Base-by-base conservation (phyloP, 2,113 vertebrate genomes). In the Coturnix japonica region DNA sequence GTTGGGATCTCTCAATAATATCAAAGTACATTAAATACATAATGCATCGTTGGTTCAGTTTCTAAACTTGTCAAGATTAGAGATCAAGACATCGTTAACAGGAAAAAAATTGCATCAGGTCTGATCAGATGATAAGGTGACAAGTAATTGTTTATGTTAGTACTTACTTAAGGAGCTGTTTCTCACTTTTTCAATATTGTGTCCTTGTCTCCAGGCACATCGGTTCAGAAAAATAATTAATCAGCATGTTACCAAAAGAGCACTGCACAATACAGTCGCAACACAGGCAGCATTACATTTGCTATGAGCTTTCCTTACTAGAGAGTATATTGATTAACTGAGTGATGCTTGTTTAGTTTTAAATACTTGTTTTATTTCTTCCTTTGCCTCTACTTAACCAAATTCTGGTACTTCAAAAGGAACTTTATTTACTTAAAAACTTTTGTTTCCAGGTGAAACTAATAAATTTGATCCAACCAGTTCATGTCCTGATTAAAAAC, bases 361-460 rank as follows among this genome's bases (percentile, higher is more conserved):
- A 10, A 73, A 66, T 13, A 41, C 1, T 43, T 33, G n/a, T 94
- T 70, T 39, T 30, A 43, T 60, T 75, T 46, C 81, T 64, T 18
- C 14, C 13, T 56, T n/a, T 60, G 11, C 4, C 6, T 73, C 79
- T 91, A 54, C 11, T 53, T 30, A 49, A 30, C 22, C 25, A 85
- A 57, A 64, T n/a, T 54, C 57, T 51, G 46, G 51, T 73, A 64
- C 26, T 87, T 95, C 71, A 91, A 87, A 81, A 95, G 71, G 73
- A 53, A 77, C 66, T 73, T 66, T 79, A 63, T 7, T 74, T 59
- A 73, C 88, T 59, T 41, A 92, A 61, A 74, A 84, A 63, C 41
- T 31, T 63, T 91, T 84, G 41, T 31, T 43, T 84, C 33, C 46
- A 82, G 66, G 59, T 93, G 86, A 85, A 82, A 80, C 28, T 85